Evolutionary conservation across 2,113 vertebrate species (phyloP).

Genomic region (Lontra canadensis): DNA sequence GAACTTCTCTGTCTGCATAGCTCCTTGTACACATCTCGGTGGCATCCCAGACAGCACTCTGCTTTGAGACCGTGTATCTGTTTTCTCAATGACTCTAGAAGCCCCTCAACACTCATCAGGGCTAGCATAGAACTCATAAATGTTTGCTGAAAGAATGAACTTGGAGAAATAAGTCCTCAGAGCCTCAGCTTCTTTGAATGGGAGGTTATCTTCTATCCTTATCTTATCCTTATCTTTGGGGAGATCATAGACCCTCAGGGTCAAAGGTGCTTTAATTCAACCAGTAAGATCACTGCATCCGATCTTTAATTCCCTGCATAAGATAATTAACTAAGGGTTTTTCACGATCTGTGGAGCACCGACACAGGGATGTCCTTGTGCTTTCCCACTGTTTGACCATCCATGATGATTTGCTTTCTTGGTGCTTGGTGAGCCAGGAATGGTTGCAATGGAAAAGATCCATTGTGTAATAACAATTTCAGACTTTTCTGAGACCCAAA

Average conservation of each 20-base stretch:
- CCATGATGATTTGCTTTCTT: neutral
- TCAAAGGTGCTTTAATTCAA: neutral
- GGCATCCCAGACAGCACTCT: neutral
- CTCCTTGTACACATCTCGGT: neutral
- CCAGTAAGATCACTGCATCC: neutral
- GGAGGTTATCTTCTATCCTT: neutral
- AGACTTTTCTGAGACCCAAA: neutral
- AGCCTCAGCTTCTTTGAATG: neutral
- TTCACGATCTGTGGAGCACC: neutral
- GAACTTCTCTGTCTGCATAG: neutral
- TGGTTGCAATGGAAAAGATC: neutral
- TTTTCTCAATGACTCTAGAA: neutral
- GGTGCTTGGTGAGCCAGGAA: neutral
- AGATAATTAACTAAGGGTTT: neutral
- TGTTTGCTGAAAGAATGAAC: neutral
- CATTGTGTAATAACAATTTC: neutral
- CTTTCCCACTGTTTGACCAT: neutral
- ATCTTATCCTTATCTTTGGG: neutral
- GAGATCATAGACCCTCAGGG: neutral
- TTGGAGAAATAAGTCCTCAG: neutral
- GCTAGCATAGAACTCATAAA: neutral
- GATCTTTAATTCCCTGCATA: neutral
- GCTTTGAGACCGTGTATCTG: neutral
- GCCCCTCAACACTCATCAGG: neutral
- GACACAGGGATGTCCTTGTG: fast-evolving